Evolutionary conservation across 2,113 vertebrate genomes (phyloP), one percentile per base, ranked within the genome.

Genomic region (Ranitomeya variabilis): DNA sequence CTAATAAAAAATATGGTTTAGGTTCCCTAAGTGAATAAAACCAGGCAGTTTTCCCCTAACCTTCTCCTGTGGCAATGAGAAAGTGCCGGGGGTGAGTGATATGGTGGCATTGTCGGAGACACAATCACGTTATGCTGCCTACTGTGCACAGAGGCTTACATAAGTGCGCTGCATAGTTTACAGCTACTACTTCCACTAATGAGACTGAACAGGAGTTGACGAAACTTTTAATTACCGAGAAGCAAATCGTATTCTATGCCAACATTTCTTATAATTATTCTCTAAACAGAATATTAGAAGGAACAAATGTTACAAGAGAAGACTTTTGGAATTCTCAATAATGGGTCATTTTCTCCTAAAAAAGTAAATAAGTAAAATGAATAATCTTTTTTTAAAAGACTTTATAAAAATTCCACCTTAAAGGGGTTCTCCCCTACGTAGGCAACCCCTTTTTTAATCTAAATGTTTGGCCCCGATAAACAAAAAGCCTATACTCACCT

Each of bases 191-290:
- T 74, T 31, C 26, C 73, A 51, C 45, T 76, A 76, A 52, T 76
- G 73, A 76, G 73, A 76, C 37, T 18, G 26, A 21, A 76, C 73
- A 51, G 37, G 73, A 76, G 37, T 21, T 45, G 16, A 76, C 51
- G 16, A 76, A 76, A 76, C 16, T 52, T 51, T 21, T 52, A 76
- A 76, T 76, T 76, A 51, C 73, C 51, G 73, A 45, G 73, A 76
- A 76, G 73, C 37, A 76, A 19, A 51, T 76, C 73, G 3, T 19
- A 76, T 52, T 51, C 37, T 45, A 19, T 51, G 73, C 37, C 73
- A 76, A 51, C 0, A 51, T 76, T 18, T 76, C 51, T 76, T 21
- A 51, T 18, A 51, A 76, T 76, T 51, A 45, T 45, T 74, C 71
- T 45, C 15, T 74, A 15, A 73, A 23, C 12, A 60, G 15, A 60